phyloP scores from a whole-genome alignment of 2,797 vertebrate species.

The Acrocephalus scirpaceus region DNA sequence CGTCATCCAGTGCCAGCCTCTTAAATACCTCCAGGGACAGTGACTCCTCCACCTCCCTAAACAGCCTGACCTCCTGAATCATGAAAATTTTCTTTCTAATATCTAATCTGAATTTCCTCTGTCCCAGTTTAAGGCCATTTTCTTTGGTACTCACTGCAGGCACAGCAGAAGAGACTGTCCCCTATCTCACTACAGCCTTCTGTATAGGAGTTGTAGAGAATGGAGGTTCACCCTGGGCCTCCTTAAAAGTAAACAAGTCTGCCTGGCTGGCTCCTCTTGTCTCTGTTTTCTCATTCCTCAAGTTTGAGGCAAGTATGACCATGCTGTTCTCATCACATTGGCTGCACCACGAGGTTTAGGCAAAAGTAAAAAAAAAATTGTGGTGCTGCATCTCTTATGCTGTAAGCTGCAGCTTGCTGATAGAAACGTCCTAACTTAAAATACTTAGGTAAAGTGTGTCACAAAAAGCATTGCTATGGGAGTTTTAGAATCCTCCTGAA shows the following conservation, averaged over 20 bases:
- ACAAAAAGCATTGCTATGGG: background rate
- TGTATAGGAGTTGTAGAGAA: background rate
- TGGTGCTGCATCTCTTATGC: background rate
- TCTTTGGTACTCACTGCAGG: background rate
- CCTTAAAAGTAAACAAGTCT: background rate
- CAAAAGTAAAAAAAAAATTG: accelerated
- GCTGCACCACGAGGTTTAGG: background rate
- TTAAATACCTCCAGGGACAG: background rate
- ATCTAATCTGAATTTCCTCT: background rate
- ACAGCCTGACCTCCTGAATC: background rate
- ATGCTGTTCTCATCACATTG: accelerated
- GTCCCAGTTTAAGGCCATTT: background rate
- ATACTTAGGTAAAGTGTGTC: background rate
- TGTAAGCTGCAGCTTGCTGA: background rate
- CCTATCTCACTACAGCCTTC: background rate
- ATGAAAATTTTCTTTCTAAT: no score
- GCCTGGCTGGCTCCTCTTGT: background rate
- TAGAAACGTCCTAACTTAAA: accelerated
- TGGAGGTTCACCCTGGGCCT: background rate
- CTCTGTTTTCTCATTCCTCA: background rate
- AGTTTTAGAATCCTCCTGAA: background rate
- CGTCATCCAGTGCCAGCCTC: background rate
- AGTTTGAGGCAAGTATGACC: background rate
- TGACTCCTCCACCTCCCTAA: background rate
- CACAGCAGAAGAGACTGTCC: background rate